These are phyloP conservation scores for Crenichthys baileyi DNA, from an alignment of 2,797 vertebrate species.

Conservation along the genomic window DNA sequence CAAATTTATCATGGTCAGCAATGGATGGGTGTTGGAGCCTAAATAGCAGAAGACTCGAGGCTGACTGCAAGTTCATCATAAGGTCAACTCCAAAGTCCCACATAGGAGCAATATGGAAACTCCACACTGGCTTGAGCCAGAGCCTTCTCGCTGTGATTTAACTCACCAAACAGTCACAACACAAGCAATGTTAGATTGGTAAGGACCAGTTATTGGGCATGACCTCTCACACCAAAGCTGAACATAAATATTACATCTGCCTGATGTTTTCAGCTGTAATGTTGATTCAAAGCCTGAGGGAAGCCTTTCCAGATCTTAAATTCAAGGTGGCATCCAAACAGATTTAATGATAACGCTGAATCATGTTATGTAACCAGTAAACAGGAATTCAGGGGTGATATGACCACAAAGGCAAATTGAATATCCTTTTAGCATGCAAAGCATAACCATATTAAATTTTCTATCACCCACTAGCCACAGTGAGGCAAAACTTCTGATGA, in stretches of 20 bases:
- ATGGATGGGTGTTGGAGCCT: not conserved
- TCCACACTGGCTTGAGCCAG: not conserved
- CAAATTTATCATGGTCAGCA: not conserved
- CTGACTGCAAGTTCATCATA: not conserved
- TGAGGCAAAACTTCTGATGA: slow-evolving; percentile 49
- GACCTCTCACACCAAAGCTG: too few species aligned
- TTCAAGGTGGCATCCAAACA: not conserved
- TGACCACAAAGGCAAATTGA: not conserved
- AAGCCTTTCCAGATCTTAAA: not conserved
- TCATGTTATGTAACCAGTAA: not conserved
- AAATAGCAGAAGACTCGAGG: not conserved
- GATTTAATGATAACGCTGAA: not conserved
- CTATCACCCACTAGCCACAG: slow-evolving; percentile 14
- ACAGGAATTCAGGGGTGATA: not conserved
- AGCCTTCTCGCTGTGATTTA: not conserved
- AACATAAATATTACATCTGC: not conserved
- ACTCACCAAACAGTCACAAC: not conserved
- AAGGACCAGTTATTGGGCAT: not conserved
- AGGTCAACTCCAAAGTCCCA: not conserved
- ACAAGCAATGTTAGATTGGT: not conserved
- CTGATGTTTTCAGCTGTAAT: not conserved
- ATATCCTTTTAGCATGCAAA: slow-evolving; percentile 26
- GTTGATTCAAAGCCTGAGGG: not conserved
- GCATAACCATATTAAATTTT: slow-evolving; percentile 20
- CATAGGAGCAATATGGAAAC: not conserved